Evolutionary conservation across 1,140 invertebrate genomes (phyloP).

Genomic region (Trichonephila clavata): DNA sequence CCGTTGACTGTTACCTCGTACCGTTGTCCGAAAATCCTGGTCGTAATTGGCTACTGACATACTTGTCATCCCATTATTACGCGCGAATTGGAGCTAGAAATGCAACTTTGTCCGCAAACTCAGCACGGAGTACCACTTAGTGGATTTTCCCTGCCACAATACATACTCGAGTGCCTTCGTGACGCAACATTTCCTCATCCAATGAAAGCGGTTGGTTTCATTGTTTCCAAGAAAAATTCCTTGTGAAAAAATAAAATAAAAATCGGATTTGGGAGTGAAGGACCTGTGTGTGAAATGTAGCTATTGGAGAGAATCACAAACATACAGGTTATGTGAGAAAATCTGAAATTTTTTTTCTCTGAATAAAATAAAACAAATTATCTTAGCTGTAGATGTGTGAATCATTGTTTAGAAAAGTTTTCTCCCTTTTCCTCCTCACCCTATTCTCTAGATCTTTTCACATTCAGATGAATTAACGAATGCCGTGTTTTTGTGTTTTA

Average conservation of each 20-base stretch:
- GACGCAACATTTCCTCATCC: neutral
- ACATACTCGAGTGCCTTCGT: conserved; percentile 17
- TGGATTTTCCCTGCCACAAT: conserved; percentile 13
- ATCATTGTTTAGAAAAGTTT: no score
- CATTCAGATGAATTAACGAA: no score
- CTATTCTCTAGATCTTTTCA: no score
- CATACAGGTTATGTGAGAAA: neutral
- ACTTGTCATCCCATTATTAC: conserved; percentile 56
- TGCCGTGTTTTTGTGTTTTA: no score
- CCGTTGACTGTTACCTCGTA: conserved; percentile 47
- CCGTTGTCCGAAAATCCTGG: conserved; percentile 56
- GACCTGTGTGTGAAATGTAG: conserved; percentile 4
- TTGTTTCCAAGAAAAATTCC: neutral
- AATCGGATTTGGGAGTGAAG: conserved; percentile 19
- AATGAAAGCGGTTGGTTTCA: neutral
- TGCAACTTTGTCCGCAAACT: conserved; percentile 48
- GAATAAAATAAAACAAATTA: neutral
- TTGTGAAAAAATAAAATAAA: neutral
- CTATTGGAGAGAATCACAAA: neutral
- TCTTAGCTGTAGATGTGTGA: no score
- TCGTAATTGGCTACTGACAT: conserved; percentile 34
- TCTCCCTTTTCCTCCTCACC: no score
- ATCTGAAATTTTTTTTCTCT: neutral
- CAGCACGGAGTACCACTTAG: neutral
- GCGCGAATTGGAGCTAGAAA: conserved; percentile 40